Percentiles rank a stretch among this genome's conserved stretches.
Conservation (phyloP, 2,888 invertebrate genomes). For the Phrixothrix hirtus region DNA sequence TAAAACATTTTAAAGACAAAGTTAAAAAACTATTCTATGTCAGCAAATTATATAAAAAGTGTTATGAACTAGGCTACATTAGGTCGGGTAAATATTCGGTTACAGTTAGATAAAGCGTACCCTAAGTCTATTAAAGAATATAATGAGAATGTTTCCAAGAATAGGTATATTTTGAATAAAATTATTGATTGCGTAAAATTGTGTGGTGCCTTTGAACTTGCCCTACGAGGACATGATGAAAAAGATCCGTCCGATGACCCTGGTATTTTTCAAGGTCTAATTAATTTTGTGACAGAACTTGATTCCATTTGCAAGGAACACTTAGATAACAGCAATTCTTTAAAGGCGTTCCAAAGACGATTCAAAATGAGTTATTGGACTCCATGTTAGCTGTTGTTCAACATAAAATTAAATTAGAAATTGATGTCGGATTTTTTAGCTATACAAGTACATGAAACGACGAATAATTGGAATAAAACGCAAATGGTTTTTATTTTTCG, state of each 20-base stretch:
- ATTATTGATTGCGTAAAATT: conserved; percentile 3
- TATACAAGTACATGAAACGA: not conserved
- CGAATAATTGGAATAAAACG: not conserved
- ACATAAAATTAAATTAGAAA: not conserved
- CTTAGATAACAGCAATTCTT: not conserved
- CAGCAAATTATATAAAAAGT: no score
- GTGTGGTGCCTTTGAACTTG: not conserved
- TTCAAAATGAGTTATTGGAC: no score
- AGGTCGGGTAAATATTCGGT: no score
- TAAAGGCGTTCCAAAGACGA: not conserved
- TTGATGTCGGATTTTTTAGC: not conserved
- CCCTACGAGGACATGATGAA: not conserved
- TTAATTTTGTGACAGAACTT: no score
- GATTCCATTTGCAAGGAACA: no score
- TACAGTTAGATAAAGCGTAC: conserved; percentile 4
- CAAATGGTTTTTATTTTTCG: not conserved
- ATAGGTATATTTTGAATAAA: conserved; percentile 1
- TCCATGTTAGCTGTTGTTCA: not conserved
- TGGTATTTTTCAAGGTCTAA: not conserved
- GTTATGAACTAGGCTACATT: no score
- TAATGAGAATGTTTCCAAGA: conserved; percentile 2
- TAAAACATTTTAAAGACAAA: no score
- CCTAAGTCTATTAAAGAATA: not conserved
- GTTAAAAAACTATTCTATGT: no score
- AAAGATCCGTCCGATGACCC: not conserved